These are phyloP conservation scores for Thereva nobilitata DNA, from an alignment of 2,888 invertebrate genomes.

Conservation along the genomic window DNA sequence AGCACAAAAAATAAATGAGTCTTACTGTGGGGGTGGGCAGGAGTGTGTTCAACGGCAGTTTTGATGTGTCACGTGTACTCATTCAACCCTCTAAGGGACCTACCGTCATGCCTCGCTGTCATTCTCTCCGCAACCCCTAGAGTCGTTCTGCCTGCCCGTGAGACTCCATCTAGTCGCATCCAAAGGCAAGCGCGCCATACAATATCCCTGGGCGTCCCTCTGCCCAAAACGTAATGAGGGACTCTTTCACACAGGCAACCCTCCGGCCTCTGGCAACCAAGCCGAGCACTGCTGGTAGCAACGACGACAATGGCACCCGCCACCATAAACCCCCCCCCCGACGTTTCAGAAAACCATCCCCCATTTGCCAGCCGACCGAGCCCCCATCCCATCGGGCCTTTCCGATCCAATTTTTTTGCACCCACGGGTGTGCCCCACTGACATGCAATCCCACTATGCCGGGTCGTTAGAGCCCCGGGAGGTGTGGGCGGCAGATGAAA, in stretches of 20 bases:
- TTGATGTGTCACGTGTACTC: constrained; percentile 42
- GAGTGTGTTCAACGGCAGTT: constrained; percentile 29
- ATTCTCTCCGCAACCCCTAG: constrained; percentile 50
- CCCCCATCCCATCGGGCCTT: constrained; percentile 1
- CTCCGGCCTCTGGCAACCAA: constrained; percentile 18
- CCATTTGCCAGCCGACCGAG: neutral
- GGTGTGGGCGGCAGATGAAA: constrained; percentile 33
- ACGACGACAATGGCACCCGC: constrained; percentile 12
- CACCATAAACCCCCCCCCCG: constrained; percentile 3
- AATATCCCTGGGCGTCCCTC: constrained; percentile 35
- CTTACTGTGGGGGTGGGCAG: neutral
- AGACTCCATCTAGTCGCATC: constrained; percentile 30
- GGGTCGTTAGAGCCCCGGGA: constrained; percentile 29
- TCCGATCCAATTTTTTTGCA: constrained; percentile 38
- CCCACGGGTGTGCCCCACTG: constrained; percentile 38
- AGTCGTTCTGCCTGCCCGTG: constrained; percentile 45
- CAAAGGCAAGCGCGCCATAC: constrained; percentile 30
- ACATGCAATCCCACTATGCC: constrained; percentile 37
- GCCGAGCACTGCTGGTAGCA: constrained; percentile 27
- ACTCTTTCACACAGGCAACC: constrained; percentile 35
- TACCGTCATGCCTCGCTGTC: constrained; percentile 47
- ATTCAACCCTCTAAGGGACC: constrained; percentile 39
- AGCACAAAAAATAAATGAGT: no score
- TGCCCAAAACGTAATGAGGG: constrained; percentile 38
- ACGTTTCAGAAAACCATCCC: neutral